Percentiles rank a stretch among this genome's conserved stretches.
phyloP scores from a whole-genome alignment of 2,797 vertebrate genomes.

The Balearica regulorum region DNA sequence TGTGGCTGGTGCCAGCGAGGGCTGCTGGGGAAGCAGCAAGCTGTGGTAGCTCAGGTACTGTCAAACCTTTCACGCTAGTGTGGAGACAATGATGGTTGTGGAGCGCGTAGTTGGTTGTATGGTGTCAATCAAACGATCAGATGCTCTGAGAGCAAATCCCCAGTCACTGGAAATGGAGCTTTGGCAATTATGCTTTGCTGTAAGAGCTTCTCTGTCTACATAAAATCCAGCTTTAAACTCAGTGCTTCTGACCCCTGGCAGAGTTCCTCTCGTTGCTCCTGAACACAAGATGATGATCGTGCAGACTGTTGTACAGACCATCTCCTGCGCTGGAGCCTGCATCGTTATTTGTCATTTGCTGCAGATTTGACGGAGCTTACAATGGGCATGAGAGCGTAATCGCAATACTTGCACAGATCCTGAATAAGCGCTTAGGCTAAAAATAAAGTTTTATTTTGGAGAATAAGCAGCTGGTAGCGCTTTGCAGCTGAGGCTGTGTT shows the following conservation, averaged over 20 bases:
- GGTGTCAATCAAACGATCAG: not conserved
- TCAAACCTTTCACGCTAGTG: not conserved
- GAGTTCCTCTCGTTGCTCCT: not conserved
- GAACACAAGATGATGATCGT: not conserved
- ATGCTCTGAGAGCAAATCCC: not conserved
- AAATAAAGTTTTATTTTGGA: slow-evolving; percentile 61
- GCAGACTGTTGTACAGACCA: not conserved
- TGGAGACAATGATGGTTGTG: not conserved
- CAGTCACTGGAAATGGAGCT: not conserved
- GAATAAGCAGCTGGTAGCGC: slow-evolving; percentile 43
- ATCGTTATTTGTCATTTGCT: not conserved
- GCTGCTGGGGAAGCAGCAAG: not conserved
- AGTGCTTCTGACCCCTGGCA: not conserved
- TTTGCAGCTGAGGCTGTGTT: slow-evolving; percentile 28
- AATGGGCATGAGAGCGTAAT: not conserved
- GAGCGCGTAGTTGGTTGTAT: fast-evolving
- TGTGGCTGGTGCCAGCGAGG: not conserved
- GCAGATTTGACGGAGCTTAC: not conserved
- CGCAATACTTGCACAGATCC: not conserved
- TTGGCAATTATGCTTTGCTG: not conserved
- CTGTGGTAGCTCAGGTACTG: not conserved
- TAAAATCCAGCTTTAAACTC: not conserved
- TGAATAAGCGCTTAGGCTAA: slow-evolving; percentile 37
- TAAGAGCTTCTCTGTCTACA: not conserved
- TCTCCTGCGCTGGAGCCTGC: not conserved